phyloP scores from a whole-genome alignment of 1,140 invertebrate genomes.

The Helicorthomorpha holstii region DNA sequence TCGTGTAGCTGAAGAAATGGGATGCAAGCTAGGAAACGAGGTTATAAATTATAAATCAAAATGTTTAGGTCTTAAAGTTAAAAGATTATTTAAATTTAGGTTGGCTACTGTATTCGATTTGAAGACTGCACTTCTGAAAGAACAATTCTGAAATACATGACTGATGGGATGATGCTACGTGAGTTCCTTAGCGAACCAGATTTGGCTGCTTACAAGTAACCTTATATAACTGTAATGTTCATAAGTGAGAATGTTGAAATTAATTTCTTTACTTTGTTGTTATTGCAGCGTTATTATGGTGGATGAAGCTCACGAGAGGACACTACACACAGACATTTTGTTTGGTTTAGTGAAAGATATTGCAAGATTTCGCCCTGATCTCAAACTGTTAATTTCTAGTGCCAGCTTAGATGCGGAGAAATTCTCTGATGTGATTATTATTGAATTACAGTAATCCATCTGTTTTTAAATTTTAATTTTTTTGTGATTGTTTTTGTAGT shows the following conservation, averaged over 20 bases:
- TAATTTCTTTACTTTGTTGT: not conserved
- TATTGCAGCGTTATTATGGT: slow-evolving; percentile 84
- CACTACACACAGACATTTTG: slow-evolving; percentile 93
- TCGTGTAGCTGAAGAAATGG: slow-evolving; percentile 52
- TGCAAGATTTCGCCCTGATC: slow-evolving; percentile 75
- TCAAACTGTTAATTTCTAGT: slow-evolving; percentile 93
- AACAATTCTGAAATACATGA: slow-evolving; percentile 94
- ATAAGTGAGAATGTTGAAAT: not conserved
- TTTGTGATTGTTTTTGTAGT: slow-evolving; percentile 27
- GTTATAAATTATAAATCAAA: slow-evolving; percentile 21
- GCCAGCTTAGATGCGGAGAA: slow-evolving; percentile 96
- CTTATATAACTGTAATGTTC: slow-evolving; percentile 6
- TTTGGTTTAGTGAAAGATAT: slow-evolving; percentile 99
- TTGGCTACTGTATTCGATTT: slow-evolving; percentile 61
- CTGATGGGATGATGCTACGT: slow-evolving; percentile 91
- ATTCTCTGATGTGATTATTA: slow-evolving; percentile 51
- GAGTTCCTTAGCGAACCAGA: slow-evolving; percentile 97
- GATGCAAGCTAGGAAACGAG: slow-evolving; percentile 47
- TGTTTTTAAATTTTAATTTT: not conserved
- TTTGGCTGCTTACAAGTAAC: slow-evolving; percentile 60
- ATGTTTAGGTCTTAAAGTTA: not conserved
- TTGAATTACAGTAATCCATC: not conserved
- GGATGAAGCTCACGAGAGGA: slow-evolving; percentile 97
- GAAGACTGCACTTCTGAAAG: slow-evolving; percentile 59
- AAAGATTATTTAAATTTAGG: slow-evolving; percentile 24